These are phyloP conservation scores for Gymnocypris eckloni DNA, from an alignment of 2,797 vertebrate species.

Conservation along the genomic window DNA sequence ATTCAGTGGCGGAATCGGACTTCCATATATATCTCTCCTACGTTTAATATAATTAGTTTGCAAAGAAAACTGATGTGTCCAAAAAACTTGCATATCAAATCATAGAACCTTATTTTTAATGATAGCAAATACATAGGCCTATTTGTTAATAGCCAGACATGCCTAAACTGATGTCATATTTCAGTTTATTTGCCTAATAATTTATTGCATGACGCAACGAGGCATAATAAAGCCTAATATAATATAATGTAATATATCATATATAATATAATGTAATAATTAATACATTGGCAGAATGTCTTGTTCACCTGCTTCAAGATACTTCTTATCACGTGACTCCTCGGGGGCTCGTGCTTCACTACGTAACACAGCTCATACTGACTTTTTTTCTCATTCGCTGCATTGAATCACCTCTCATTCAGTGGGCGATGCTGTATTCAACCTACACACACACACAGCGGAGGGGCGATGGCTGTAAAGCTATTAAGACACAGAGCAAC, in stretches of 20 bases:
- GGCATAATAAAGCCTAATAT: not conserved
- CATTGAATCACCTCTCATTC: not conserved
- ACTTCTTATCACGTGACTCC: constrained; percentile 16
- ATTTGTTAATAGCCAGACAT: not conserved
- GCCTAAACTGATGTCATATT: not conserved
- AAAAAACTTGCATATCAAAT: not conserved
- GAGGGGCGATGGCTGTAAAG: constrained; percentile 1
- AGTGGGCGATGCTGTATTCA: not conserved
- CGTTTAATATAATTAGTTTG: not conserved
- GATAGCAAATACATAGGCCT: not conserved
- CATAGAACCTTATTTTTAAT: not conserved
- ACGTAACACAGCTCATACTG: not conserved
- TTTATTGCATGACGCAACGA: not conserved
- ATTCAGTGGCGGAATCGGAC: too few relatives aligned
- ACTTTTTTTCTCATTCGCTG: not conserved
- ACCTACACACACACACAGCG: not conserved
- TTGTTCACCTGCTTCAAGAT: constrained; percentile 1
- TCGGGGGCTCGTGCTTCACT: not conserved
- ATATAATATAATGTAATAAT: not conserved
- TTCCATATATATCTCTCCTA: not conserved
- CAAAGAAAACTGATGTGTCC: not conserved
- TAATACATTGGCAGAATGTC: not conserved
- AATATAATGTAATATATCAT: not conserved
- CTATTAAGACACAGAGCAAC: not conserved
- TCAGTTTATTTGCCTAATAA: not conserved